phyloP scores from a whole-genome alignment of 2,797 vertebrate genomes.

The Mallotus villosus region DNA sequence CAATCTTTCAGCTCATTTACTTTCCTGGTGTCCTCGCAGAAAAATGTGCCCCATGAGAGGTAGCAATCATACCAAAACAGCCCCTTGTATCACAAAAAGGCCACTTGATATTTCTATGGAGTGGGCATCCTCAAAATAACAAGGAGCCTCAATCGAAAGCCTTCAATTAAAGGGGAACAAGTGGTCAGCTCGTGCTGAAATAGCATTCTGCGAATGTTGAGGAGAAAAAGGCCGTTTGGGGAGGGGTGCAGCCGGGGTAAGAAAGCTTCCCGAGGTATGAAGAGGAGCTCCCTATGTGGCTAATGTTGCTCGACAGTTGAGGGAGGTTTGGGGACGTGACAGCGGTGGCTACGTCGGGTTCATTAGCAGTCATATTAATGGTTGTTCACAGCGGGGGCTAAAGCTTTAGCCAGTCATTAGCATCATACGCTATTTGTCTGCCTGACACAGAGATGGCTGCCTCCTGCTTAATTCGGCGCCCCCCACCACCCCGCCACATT shows the following conservation, averaged over 20 bases:
- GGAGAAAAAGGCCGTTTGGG: slow-evolving; percentile 19
- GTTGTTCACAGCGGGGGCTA: slow-evolving; percentile 69
- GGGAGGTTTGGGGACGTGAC: slow-evolving; percentile 67
- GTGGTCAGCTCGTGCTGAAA: slow-evolving; percentile 30
- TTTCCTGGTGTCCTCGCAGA: slow-evolving; percentile 40
- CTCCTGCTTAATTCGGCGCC: slow-evolving; percentile 10
- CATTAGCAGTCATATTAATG: slow-evolving; percentile 74
- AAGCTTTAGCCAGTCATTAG: slow-evolving; percentile 75
- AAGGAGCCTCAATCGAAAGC: slow-evolving; percentile 55
- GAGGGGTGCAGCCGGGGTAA: not conserved
- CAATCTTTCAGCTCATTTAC: slow-evolving; percentile 18
- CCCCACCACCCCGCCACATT: slow-evolving; percentile 20
- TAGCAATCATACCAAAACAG: slow-evolving; percentile 62
- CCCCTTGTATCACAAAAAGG: slow-evolving; percentile 62
- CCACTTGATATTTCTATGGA: slow-evolving; percentile 61
- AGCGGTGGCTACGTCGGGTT: slow-evolving; percentile 59
- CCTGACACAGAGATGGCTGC: slow-evolving; percentile 39
- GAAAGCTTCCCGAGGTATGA: not conserved
- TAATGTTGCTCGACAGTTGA: slow-evolving; percentile 69
- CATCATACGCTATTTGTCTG: slow-evolving; percentile 68
- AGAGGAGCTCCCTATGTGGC: slow-evolving; percentile 37
- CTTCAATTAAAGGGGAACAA: slow-evolving; percentile 64
- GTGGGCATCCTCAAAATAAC: slow-evolving; percentile 61
- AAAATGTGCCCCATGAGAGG: slow-evolving; percentile 40
- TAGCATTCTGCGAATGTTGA: slow-evolving; percentile 34